A percentile compares a stretch with the other conserved stretches of the same genome.
Evolutionary conservation across 2,113 vertebrate species (phyloP).

Genomic region (Psittacus erithacus): DNA sequence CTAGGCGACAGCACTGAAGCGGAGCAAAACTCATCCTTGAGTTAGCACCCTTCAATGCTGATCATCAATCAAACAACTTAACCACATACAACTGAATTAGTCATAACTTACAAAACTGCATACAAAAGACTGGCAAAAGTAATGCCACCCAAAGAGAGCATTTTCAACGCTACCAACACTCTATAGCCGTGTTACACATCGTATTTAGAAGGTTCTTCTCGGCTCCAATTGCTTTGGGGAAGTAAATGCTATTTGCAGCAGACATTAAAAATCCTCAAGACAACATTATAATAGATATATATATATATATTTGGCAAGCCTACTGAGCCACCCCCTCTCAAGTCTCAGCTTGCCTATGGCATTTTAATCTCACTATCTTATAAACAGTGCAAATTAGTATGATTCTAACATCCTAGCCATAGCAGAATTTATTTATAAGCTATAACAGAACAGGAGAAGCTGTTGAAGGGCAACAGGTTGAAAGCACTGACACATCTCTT

Average conservation of each 20-base stretch:
- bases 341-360: slow-evolving; percentile 60
- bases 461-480: neutral
- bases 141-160: neutral
- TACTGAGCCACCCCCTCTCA: neutral
- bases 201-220: neutral
- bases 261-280: slow-evolving; percentile 19
- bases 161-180: slow-evolving; percentile 8
- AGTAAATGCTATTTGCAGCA: slow-evolving; percentile 39
- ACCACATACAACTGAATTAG: neutral
- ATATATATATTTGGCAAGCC: neutral
- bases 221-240: slow-evolving; percentile 34
- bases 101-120: neutral
- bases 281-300: slow-evolving; percentile 1
- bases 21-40: neutral
- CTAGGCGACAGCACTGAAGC: neutral
- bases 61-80: neutral
- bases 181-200: slow-evolving; percentile 7
- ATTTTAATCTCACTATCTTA: slow-evolving; percentile 60
- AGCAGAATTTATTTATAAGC: slow-evolving; percentile 37
- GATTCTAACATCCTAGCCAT: slow-evolving; percentile 51
- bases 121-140: neutral
- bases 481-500: neutral
- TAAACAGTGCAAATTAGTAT: slow-evolving; percentile 65
- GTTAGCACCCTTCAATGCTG: neutral
- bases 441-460: slow-evolving; percentile 38